These are phyloP conservation scores for Verasper variegatus DNA, from an alignment of 2,113 vertebrate genomes.

Conservation along the genomic window DNA sequence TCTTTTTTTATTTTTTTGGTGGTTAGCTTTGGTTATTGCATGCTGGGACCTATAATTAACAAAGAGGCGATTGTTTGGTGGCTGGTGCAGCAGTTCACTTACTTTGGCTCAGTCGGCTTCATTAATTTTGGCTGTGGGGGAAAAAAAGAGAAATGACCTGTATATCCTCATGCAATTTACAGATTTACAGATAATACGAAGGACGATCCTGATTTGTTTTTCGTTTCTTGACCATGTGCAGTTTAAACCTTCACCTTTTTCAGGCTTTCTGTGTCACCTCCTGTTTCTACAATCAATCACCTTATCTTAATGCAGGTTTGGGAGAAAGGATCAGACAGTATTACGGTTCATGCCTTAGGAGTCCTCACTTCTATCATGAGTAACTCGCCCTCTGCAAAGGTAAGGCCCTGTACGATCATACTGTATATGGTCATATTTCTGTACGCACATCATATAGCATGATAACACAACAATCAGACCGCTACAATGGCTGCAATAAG, in stretches of 20 bases:
- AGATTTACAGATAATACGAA: neutral
- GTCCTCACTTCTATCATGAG: conserved; percentile 97
- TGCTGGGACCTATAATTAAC: conserved; percentile 61
- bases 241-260: conserved; percentile 8
- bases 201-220: conserved; percentile 4
- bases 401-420: conserved; percentile 65
- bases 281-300: neutral
- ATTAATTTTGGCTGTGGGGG: conserved; percentile 23
- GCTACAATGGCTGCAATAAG: neutral
- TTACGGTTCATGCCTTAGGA: conserved; percentile 91
- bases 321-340: conserved; percentile 85
- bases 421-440: neutral
- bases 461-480: neutral
- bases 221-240: neutral
- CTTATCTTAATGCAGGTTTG: conserved; percentile 80
- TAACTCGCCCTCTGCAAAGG: conserved; percentile 93
- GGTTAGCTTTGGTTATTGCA: conserved; percentile 65
- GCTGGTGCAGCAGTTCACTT: conserved; percentile 26
- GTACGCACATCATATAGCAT: neutral
- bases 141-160: conserved; percentile 1
- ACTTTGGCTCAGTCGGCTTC: conserved; percentile 23
- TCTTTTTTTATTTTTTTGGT: conserved; percentile 15
- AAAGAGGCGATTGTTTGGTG: conserved; percentile 53
- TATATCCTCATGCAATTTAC: conserved; percentile 10
- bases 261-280: neutral